Conservation (phyloP, 2,797 vertebrate genomes). For the Gymnocypris eckloni region DNA sequence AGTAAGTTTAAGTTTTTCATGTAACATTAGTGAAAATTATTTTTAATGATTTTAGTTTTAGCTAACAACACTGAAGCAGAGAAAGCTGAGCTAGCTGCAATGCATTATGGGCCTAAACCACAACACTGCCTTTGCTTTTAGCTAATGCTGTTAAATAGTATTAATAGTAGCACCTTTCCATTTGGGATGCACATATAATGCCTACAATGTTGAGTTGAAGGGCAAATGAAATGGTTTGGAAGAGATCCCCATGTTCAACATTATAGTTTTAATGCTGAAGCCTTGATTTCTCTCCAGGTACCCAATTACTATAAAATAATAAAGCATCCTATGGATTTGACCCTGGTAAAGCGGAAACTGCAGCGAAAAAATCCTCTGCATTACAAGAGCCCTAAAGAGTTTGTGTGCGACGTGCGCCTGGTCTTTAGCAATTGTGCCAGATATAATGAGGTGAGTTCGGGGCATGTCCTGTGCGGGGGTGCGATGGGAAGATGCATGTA, state of each 20-base stretch:
- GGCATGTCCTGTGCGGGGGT: constrained; percentile 46
- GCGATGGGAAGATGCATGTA: constrained; percentile 41
- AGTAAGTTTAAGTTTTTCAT: background rate
- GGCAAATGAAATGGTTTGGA: background rate
- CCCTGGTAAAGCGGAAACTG: constrained; percentile 93
- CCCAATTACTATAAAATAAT: constrained; percentile 99
- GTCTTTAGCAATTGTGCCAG: constrained; percentile 99
- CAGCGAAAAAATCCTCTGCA: constrained; percentile 90
- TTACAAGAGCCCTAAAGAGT: constrained; percentile 89
- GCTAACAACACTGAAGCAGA: background rate
- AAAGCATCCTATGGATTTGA: constrained; percentile 98
- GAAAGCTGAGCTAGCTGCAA: background rate
- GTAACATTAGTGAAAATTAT: background rate
- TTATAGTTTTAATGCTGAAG: constrained; percentile 1
- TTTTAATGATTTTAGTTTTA: background rate
- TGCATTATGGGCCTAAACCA: background rate
- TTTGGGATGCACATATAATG: background rate
- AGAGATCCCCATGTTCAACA: background rate
- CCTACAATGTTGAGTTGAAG: background rate
- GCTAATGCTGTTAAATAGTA: background rate
- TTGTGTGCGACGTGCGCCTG: constrained; percentile 93
- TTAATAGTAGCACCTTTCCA: background rate
- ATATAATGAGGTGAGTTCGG: constrained; percentile 97
- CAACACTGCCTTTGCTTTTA: background rate
- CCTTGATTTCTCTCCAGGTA: constrained; percentile 79